Evolutionary conservation across 2,113 vertebrate genomes (phyloP), one percentile per base, ranked within the genome.

Genomic region (Theristicus caerulescens): DNA sequence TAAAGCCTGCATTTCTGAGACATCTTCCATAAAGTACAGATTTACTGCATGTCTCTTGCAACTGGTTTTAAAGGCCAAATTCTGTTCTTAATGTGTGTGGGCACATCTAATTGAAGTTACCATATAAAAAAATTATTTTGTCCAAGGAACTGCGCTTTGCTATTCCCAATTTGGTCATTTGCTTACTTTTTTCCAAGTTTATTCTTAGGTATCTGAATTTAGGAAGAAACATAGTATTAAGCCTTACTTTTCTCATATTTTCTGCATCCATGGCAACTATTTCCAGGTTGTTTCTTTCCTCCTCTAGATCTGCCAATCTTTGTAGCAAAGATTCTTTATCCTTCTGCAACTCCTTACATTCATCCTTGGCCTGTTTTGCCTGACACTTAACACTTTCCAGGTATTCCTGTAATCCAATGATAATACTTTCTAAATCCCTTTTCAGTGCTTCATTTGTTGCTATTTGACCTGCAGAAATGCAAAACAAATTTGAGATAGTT

Each of bases 391-490:
- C 96, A 13, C 98, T 98, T 46, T 97, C 95, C 93, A 99, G 97
- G 80, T 99, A 99, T 42, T 99, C 98, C 92, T 99, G 99, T 49
- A 99, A 97, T 20, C 99, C 99, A 66, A 18, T 80, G 84, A 99
- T 99, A 74, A 99, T 98, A 25, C 98, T 98, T 97, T 99, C 98
- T 86, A 99, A 96, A 84, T 99, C 99, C 78, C 88, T 98, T 97
- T 99, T 99, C 58, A 99, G 97, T 20, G 98, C 98, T 95, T 99
- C 99, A 34, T 99, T 99, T 19, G 98, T 98, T 95, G 98, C 98
- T 96, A 99, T 99, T 93, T 99, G 99, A 97, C 99, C 99, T 99
- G 94, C 36, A 65, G 38, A 94, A 90, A 94, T 4, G 17, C 77
- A 93, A 91, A 96, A 55, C 24, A 5, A 61, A 59, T 22, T 51